Evolutionary conservation across 2,797 vertebrate genomes (phyloP).

Genomic region (Morelia viridis): DNA sequence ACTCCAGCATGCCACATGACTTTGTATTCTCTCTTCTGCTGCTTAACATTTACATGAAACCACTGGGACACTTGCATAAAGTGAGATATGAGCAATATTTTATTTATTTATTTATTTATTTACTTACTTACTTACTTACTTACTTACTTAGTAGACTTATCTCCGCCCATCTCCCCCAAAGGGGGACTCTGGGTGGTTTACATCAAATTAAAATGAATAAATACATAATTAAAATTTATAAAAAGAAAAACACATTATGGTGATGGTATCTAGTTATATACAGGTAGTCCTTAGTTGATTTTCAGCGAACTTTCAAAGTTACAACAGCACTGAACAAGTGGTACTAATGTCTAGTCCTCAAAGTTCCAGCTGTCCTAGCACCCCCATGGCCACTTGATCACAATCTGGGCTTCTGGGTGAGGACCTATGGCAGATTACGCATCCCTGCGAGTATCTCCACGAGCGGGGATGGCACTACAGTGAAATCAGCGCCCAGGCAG

Average conservation of each 20-base stretch:
- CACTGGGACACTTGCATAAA: not conserved
- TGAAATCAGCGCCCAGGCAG: not conserved
- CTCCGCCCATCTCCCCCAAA: too few species aligned
- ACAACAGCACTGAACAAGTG: not conserved
- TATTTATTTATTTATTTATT: too few species aligned
- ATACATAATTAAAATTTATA: too few species aligned
- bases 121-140: too few species aligned
- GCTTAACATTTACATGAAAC: not conserved
- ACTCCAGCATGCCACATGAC: not conserved
- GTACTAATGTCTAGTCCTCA: not conserved
- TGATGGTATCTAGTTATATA: not conserved
- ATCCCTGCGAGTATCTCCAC: not conserved
- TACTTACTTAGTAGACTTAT: too few species aligned
- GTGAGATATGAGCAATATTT: not conserved
- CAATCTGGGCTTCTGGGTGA: not conserved
- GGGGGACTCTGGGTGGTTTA: too few species aligned
- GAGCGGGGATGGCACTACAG: not conserved
- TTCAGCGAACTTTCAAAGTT: not conserved
- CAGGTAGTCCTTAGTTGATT: not conserved
- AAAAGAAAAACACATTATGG: not conserved
- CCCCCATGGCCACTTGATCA: not conserved
- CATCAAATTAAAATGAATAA: too few species aligned
- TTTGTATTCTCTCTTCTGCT: not conserved
- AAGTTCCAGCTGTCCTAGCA: not conserved
- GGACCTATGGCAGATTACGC: not conserved